Evolutionary conservation across 2,113 vertebrate species (phyloP), one percentile per base, ranked within the genome.

Genomic region (Oncorhynchus tshawytscha): DNA sequence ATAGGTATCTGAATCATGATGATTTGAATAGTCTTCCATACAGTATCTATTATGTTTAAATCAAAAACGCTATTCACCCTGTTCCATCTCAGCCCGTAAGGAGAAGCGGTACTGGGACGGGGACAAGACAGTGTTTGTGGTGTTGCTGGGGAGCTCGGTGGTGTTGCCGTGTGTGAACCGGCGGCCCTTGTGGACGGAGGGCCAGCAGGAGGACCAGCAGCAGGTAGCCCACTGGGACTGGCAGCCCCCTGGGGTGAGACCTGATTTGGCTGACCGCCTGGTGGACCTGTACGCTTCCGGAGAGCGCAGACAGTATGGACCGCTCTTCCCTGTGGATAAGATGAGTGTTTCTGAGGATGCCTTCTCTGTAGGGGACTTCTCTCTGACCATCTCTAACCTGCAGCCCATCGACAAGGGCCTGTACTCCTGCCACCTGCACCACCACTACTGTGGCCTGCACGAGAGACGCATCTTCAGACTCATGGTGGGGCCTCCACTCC

Each of bases 151-250:
- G n/a, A 93, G 91, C 82, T 93, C 94, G 0, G 95, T 94, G 24
- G 88, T 87, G 0, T 87, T 99, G 79, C 95, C 96, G 0, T 99
- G 98, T 13, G 88, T 97, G 57, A 98, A 97, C 92, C 92, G 81
- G 0, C 88, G 91, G n/a, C 87, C 95, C 49, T 86, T 99, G 77
- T 99, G 98, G 97, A 95, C 95, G 0, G 96, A 97, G 4, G 88
- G 94, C 34, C 90, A 95, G 78, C 91, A 93, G 39, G 97, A 98
- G 71, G 96, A 96, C 80, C 96, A 96, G 73, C 96, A 98, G 85
- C 98, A 99, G 79, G 97, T 99, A 75, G 97, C 95, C 3, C 97
- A 96, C 85, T 99, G 98, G 98, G 98, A 99, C 91, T 91, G 95
- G 81, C 96, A 98, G 91, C 88, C 94, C 0, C 96, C 96, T 0